Evolutionary conservation across 2,888 invertebrate species (phyloP), one percentile per base, ranked within the genome.

Genomic region (Alsophila aescularia): DNA sequence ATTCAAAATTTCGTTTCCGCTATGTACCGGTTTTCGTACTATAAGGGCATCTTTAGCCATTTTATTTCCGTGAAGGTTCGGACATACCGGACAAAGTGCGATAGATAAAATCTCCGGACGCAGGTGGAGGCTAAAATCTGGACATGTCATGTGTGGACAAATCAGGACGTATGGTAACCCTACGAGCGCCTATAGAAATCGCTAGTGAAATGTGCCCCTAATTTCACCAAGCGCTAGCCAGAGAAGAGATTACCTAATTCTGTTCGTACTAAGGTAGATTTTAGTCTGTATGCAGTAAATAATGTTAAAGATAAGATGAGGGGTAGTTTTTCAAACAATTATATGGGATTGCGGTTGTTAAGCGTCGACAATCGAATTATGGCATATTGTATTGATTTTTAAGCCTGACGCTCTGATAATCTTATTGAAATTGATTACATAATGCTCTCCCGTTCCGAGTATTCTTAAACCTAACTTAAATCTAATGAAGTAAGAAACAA

Each of bases 291-390:
- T 10, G 3, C 6, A 6, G 5, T 18, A 10, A 3, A 21, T 14
- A 48, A 54, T 63, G 66, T 58, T 57, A 59, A 60, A 66, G 58
- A 72, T 75, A 72, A 75, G 64, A 63, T 64, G 64, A 75, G 79
- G 82, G 85, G 83, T 84, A 81, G 81, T 85, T 85, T 85, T 83
- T 83, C 80, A 79, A 81, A 84, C 84, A 86, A 85, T 85, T 85
- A 82, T 77, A 73, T 76, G 82, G 82, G 79, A 78, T 83, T 84
- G 85, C 72, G 84, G 86, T 79, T 79, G 81, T 83, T 81, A 81
- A 76, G 36, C 41, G 47, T 80, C 65, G 76, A 74, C 79, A 81
- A 85, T 83, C 74, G 76, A 79, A 82, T 84, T 81, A 82, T 73
- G 70, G 63, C 62, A 67, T 69, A 69, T 75, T 74, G 73, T 77